These are phyloP conservation scores for Lymantria monacha DNA, from an alignment of 2,888 invertebrate genomes.

Conservation along the genomic window DNA sequence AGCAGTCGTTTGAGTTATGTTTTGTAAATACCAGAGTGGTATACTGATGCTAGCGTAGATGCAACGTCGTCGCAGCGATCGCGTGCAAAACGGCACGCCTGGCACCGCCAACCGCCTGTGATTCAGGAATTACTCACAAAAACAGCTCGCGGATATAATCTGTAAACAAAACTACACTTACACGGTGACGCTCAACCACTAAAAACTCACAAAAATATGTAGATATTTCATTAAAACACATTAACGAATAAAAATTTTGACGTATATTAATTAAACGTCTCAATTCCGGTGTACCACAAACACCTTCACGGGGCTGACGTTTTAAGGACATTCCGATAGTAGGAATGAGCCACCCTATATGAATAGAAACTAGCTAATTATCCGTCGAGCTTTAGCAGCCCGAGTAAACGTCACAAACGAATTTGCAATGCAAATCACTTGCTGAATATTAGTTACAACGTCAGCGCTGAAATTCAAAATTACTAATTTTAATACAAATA, in stretches of 20 bases:
- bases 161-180: conserved; percentile 61
- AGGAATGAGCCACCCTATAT: conserved; percentile 53
- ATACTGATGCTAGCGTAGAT: conserved; percentile 44
- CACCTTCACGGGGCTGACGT: conserved; percentile 48
- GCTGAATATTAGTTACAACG: conserved; percentile 79
- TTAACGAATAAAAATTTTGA: conserved; percentile 26
- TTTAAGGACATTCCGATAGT: conserved; percentile 61
- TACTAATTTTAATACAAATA: conserved; percentile 77
- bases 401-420: conserved; percentile 71
- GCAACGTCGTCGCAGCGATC: conserved; percentile 56
- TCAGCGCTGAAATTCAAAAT: conserved; percentile 78
- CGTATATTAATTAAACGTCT: conserved; percentile 45
- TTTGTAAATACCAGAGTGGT: conserved; percentile 46
- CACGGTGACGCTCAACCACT: conserved; percentile 13
- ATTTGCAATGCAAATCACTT: conserved; percentile 81
- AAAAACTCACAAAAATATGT: background rate
- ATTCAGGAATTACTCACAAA: conserved; percentile 66
- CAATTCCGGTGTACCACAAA: conserved; percentile 30
- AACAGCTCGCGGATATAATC: conserved; percentile 48
- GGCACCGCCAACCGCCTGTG: conserved; percentile 76
- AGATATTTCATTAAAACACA: conserved; percentile 19
- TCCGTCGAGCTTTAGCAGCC: conserved; percentile 73
- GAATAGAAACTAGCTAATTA: conserved; percentile 82
- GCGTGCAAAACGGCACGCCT: conserved; percentile 73
- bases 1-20: conserved; percentile 47